Percentiles rank a stretch among this genome's conserved stretches.
phyloP scores from a whole-genome alignment of 2,888 invertebrate genomes.

The Mesorhabditis belari region DNA sequence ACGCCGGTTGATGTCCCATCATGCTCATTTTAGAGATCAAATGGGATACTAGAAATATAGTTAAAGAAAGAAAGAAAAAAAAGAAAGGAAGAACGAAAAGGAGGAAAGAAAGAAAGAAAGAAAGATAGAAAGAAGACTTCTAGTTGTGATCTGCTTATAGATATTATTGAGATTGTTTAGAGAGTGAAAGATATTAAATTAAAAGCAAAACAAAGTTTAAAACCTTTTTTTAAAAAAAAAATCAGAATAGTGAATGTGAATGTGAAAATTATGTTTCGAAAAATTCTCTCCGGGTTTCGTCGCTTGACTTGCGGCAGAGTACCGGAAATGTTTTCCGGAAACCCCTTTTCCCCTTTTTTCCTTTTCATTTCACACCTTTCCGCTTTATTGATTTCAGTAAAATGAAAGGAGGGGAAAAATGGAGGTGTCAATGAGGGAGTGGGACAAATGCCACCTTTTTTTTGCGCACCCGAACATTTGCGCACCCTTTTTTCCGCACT shows the following conservation, averaged over 20 bases:
- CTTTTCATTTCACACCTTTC: background rate
- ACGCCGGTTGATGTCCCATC: constrained; percentile 35
- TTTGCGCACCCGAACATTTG: no score
- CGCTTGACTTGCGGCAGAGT: no score
- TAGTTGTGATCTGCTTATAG: constrained; percentile 6
- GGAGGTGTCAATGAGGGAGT: background rate
- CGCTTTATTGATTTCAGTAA: background rate
- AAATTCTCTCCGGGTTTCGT: no score
- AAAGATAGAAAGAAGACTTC: constrained; percentile 6
- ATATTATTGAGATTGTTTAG: constrained; percentile 2
- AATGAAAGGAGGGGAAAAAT: background rate
- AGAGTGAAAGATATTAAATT: no score
- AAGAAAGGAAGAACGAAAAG: background rate
- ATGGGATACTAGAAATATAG: background rate
- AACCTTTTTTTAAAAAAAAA: no score
- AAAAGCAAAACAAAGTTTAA: no score
- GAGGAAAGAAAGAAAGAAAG: background rate
- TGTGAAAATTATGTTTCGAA: no score
- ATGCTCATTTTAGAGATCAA: background rate
- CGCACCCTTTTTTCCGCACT: no score
- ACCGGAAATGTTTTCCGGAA: background rate
- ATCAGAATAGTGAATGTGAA: no score
- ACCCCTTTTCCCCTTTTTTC: background rate
- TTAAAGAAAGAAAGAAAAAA: constrained; percentile 1
- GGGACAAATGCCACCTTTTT: no score